A percentile compares a stretch with the other conserved stretches of the same genome.
Conservation (phyloP, 2,797 vertebrate species). For the Anniella stebbinsi region DNA sequence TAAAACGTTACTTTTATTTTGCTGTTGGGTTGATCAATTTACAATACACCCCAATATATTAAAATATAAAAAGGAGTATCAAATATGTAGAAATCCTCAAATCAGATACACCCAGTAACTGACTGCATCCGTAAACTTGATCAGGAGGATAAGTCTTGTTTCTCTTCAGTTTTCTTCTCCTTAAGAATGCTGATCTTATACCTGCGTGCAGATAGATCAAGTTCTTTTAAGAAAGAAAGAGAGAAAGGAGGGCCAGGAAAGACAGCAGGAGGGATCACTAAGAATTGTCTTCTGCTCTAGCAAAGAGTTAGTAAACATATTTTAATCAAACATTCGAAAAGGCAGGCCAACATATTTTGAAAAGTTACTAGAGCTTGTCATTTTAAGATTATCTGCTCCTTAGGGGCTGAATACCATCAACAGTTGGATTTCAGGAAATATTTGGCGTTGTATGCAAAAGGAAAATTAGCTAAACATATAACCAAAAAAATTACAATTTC, state of each 20-base stretch:
- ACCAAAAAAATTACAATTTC: background rate
- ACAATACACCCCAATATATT: background rate
- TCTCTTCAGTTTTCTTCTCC: background rate
- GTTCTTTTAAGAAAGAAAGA: background rate
- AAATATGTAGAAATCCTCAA: background rate
- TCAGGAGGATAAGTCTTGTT: background rate
- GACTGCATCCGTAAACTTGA: background rate
- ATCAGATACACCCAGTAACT: background rate
- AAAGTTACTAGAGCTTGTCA: background rate
- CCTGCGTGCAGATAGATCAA: background rate
- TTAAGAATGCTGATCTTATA: background rate
- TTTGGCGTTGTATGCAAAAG: background rate
- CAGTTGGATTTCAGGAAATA: background rate
- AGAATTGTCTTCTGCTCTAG: background rate
- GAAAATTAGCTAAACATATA: slow-evolving; percentile 1
- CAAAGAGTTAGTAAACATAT: background rate
- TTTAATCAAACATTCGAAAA: background rate
- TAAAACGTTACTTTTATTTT: background rate
- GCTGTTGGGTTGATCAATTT: background rate
- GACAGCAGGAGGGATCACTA: background rate
- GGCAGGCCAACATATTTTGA: background rate
- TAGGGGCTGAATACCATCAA: background rate
- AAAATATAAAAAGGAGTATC: background rate
- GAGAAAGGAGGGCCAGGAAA: background rate
- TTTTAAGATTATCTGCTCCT: background rate